Conservation (phyloP, 2,888 invertebrate species). For the Diabrotica balteata region DNA sequence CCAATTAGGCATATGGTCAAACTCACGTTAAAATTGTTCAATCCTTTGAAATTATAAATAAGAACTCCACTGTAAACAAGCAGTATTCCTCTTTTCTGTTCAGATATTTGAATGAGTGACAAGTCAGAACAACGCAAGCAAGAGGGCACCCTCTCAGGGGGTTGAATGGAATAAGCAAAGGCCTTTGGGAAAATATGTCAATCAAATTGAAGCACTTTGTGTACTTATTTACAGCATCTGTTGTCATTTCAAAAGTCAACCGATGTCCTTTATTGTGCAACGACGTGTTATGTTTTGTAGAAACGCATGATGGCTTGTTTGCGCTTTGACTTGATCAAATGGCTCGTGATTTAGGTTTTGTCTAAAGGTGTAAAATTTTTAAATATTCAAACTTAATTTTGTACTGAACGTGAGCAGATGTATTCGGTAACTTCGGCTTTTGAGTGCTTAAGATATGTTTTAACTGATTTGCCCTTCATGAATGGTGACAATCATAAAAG, state of each 20-base stretch:
- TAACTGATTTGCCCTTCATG: too few relatives aligned
- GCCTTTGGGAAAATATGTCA: constrained; percentile 59
- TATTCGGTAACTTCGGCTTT: too few relatives aligned
- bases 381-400: too few relatives aligned
- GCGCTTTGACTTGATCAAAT: too few relatives aligned
- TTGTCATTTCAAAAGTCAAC: constrained; percentile 52
- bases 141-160: constrained; percentile 44
- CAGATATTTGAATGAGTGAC: constrained; percentile 16
- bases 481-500: too few relatives aligned
- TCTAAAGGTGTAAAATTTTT: too few relatives aligned
- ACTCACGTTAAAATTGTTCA: too few relatives aligned
- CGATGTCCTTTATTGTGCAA: constrained; percentile 52
- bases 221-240: constrained; percentile 55
- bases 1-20: too few relatives aligned
- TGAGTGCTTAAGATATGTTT: too few relatives aligned
- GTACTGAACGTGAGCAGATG: too few relatives aligned
- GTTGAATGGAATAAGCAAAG: constrained; percentile 43
- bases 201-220: constrained; percentile 53
- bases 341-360: too few relatives aligned
- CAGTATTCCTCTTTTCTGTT: constrained; percentile 6
- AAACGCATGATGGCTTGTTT: constrained; percentile 34
- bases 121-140: constrained; percentile 20
- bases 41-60: too few relatives aligned
- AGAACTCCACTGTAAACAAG: constrained; percentile 1
- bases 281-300: constrained; percentile 47